Evolutionary conservation across 1,140 invertebrate species (phyloP), one percentile per base, ranked within the genome.

Genomic region (Mya arenaria): DNA sequence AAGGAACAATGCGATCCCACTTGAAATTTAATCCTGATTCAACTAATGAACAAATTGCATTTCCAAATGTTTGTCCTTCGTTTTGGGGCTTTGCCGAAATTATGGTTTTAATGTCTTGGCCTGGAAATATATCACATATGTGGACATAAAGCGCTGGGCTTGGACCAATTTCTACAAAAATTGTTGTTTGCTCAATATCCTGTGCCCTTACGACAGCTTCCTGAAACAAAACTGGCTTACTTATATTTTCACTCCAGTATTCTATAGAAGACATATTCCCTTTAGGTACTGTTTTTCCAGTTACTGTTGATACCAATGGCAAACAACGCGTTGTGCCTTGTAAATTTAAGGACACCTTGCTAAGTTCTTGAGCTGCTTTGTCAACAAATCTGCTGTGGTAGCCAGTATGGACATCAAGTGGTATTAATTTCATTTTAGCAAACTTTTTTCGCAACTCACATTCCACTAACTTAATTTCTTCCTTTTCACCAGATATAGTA

Each of bases 121-220:
- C 48, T 3, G 71, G 39, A 5, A 84, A 66, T 23, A 86, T 81
- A 23, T 78, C 25, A 1, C 62, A 30, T n/a, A 86, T 39, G 44
- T 84, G 77, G 39, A 77, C 17, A 4, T 55, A 39, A 25, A 86
- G 28, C 3, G 84, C 85, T 36, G 85, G 73, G 10, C 28, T 55
- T 52, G 85, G 82, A 30, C 83, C 85, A 19, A 86, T 79, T 68
- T 86, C 85, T n/a, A 86, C 28, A 73, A 82, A 74, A 15, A 86
- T 28, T 25, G 69, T 71, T 28, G 32, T 71, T 8, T 23, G n/a
- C 25, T 30, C 34, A 5, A 19, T 28, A 30, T 66, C 28, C 1
- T 39, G 30, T 17, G 73, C 48, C 1, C 36, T 73, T 19, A 25
- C 25, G 23, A 84, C 41, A 52, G 83, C 85, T 28, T 79, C 66